Conservation (phyloP, 2,888 invertebrate genomes). For the Theodoxus fluviatilis region DNA sequence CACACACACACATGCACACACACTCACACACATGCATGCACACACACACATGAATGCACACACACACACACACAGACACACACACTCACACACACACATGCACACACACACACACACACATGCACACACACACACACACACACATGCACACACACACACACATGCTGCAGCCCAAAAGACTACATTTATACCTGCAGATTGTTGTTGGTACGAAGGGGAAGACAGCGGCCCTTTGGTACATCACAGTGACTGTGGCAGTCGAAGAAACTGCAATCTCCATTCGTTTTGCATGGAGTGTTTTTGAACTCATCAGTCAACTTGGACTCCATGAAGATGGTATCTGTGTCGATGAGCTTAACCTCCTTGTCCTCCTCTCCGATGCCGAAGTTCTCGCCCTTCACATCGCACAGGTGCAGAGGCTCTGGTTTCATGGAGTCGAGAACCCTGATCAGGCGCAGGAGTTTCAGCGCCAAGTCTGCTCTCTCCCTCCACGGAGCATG, state of each 20-base stretch:
- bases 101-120: too few species aligned
- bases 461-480: slow-evolving; percentile 64
- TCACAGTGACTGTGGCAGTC: slow-evolving; percentile 75
- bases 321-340: slow-evolving; percentile 72
- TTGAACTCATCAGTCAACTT: slow-evolving; percentile 44
- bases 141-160: too few species aligned
- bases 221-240: slow-evolving; percentile 68
- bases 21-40: too few species aligned
- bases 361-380: slow-evolving; percentile 61
- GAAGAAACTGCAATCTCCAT: slow-evolving; percentile 75
- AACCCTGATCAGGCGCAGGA: slow-evolving; percentile 71
- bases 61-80: too few species aligned
- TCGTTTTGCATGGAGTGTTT: slow-evolving; percentile 67
- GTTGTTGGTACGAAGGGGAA: slow-evolving; percentile 71
- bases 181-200: slow-evolving; percentile 77
- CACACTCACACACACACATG: too few species aligned
- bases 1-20: too few species aligned
- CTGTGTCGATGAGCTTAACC: slow-evolving; percentile 72
- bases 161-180: too few species aligned
- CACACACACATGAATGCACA: too few species aligned
- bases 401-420: slow-evolving; percentile 75
- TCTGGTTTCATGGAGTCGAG: slow-evolving; percentile 70
- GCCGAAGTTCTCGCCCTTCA: slow-evolving; percentile 76
- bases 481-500: slow-evolving; percentile 41
- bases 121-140: too few species aligned